phyloP scores from a whole-genome alignment of 1,140 invertebrate genomes.

The Choristoneura fumiferana region DNA sequence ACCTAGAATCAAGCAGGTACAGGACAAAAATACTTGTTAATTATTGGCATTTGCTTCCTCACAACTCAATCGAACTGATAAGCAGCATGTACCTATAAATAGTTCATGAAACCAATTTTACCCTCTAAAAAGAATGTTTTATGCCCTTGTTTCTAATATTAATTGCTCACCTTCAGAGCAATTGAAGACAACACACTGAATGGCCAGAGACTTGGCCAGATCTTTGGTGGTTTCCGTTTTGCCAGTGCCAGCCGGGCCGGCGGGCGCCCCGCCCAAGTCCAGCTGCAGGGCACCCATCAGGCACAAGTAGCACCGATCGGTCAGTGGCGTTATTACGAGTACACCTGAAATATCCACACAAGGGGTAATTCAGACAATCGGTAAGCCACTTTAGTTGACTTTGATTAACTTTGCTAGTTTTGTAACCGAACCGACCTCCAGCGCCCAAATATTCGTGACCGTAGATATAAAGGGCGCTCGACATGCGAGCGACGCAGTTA shows the following conservation, averaged over 20 bases:
- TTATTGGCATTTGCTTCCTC: too few species aligned
- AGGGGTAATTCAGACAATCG: conserved; percentile 75
- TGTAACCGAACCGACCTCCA: conserved; percentile 85
- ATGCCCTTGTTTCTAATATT: too few species aligned
- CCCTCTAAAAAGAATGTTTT: too few species aligned
- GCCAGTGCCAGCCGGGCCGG: conserved; percentile 95
- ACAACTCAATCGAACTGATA: too few species aligned
- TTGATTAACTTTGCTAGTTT: too few species aligned
- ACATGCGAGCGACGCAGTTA: conserved; percentile 88
- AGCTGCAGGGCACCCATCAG: conserved; percentile 93
- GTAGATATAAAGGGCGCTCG: conserved; percentile 88
- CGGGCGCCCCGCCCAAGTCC: conserved; percentile 90
- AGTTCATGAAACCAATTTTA: too few species aligned
- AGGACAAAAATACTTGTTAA: too few species aligned
- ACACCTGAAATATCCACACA: conserved; percentile 86
- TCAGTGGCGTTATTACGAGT: conserved; percentile 90
- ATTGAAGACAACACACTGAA: conserved; percentile 95
- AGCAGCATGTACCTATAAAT: too few species aligned
- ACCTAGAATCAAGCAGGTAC: conserved; percentile 40
- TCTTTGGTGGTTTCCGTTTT: conserved; percentile 98
- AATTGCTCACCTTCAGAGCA: conserved; percentile 85
- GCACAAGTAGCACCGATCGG: conserved; percentile 92
- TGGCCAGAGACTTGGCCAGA: conserved; percentile 91
- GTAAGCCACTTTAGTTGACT: too few species aligned
- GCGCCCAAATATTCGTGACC: conserved; percentile 96